Evolutionary conservation across 2,113 vertebrate species (phyloP).

Genomic region (Scomber scombrus): DNA sequence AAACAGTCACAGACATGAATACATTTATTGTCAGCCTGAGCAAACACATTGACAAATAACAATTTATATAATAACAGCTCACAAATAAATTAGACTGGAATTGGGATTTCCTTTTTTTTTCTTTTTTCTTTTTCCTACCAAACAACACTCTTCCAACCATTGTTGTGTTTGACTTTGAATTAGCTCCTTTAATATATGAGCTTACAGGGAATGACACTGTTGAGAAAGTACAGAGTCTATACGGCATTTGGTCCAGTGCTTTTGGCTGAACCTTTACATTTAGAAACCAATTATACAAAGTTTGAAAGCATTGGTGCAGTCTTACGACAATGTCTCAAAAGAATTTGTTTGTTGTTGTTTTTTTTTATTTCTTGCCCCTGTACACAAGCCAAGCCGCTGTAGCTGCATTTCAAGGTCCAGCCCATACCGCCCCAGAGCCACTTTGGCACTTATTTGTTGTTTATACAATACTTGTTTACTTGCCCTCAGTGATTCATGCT

Average conservation of each 20-base stretch:
- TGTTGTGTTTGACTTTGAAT: not conserved
- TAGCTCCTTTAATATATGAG: not conserved
- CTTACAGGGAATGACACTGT: conserved; percentile 22
- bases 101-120: not conserved
- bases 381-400: conserved; percentile 38
- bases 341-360: not conserved
- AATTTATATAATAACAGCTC: no score
- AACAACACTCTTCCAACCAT: not conserved
- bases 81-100: not conserved
- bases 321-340: conserved; percentile 47
- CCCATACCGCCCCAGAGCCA: conserved; percentile 15
- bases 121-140: not conserved
- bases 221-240: not conserved
- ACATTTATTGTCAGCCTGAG: not conserved
- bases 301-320: conserved; percentile 42
- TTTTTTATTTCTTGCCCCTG: conserved; percentile 16
- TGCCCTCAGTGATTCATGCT: conserved; percentile 44
- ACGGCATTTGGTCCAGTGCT: not conserved
- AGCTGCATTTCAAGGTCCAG: conserved; percentile 48
- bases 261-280: conserved; percentile 30
- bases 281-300: conserved; percentile 49
- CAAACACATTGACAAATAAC: not conserved
- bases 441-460: conserved; percentile 48
- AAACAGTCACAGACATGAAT: not conserved
- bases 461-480: conserved; percentile 64